Evolutionary conservation across 2,113 vertebrate genomes (phyloP).

Genomic region (Amia ocellicauda): DNA sequence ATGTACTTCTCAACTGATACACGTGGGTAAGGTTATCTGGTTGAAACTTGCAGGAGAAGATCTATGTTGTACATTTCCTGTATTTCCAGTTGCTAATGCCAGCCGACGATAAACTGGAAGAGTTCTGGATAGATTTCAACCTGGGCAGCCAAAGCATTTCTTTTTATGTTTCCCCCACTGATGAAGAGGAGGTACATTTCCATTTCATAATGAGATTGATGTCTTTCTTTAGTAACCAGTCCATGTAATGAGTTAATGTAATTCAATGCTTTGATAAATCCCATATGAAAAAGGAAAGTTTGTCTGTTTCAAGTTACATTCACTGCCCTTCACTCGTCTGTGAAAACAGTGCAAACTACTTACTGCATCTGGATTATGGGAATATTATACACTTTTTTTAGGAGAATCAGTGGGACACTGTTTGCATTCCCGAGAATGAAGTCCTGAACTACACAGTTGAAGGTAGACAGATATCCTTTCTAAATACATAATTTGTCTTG

Average conservation of each 20-base stretch:
- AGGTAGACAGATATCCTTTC: slow-evolving; percentile 77
- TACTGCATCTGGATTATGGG: neutral
- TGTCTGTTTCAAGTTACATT: neutral
- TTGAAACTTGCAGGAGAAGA: slow-evolving; percentile 34
- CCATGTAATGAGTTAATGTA: neutral
- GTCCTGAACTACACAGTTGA: slow-evolving; percentile 75
- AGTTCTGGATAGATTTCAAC: slow-evolving; percentile 98
- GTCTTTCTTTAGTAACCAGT: neutral
- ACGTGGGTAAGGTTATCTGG: slow-evolving; percentile 61
- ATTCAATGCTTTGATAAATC: neutral
- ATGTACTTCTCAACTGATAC: slow-evolving; percentile 68
- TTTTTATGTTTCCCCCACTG: slow-evolving; percentile 80
- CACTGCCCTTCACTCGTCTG: neutral
- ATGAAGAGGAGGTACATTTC: slow-evolving; percentile 56
- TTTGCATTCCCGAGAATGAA: slow-evolving; percentile 77
- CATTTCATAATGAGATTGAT: neutral
- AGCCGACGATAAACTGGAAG: slow-evolving; percentile 85
- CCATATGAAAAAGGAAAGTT: too few species aligned
- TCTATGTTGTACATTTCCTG: neutral
- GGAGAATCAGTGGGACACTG: slow-evolving; percentile 88
- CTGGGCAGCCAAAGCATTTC: slow-evolving; percentile 82
- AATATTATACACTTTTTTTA: slow-evolving; percentile 41
- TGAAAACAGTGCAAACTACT: neutral
- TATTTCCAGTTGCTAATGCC: slow-evolving; percentile 80
- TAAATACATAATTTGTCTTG: too few species aligned